phyloP scores from a whole-genome alignment of 2,797 vertebrate genomes.

The Intellagama lesueurii region DNA sequence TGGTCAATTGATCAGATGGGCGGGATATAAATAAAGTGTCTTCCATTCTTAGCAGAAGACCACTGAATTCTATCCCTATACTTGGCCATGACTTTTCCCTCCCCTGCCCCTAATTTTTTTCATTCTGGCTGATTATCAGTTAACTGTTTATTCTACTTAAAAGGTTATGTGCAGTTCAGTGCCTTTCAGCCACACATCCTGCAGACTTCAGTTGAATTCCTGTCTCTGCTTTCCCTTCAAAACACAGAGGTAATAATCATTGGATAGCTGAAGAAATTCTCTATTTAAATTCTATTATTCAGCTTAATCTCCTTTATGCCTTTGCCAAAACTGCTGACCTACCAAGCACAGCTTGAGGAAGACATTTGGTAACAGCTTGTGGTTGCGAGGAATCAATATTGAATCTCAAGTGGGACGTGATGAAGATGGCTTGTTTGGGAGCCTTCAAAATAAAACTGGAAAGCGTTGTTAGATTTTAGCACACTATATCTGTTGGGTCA shows the following conservation, averaged over 20 bases:
- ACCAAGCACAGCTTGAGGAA: conserved; percentile 56
- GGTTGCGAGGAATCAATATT: conserved; percentile 59
- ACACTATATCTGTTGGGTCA: conserved; percentile 59
- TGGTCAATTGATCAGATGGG: no score
- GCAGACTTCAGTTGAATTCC: conserved; percentile 10
- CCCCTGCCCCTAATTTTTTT: not conserved
- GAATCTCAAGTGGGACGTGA: conserved; percentile 47
- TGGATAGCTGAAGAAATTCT: conserved; percentile 47
- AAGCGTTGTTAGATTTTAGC: conserved; percentile 49
- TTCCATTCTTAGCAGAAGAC: not conserved
- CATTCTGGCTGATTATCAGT: not conserved
- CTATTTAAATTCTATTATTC: conserved; percentile 53
- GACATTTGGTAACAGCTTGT: conserved; percentile 50
- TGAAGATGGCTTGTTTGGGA: conserved; percentile 52
- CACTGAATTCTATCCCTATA: not conserved
- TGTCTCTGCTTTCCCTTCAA: conserved; percentile 58
- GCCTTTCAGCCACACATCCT: conserved; percentile 55
- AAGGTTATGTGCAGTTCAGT: conserved; percentile 51
- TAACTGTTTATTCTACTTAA: not conserved
- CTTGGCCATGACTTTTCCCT: not conserved
- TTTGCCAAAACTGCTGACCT: conserved; percentile 59
- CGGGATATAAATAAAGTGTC: no score
- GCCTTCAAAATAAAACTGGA: conserved; percentile 63
- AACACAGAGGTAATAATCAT: conserved; percentile 47
- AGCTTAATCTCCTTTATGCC: conserved; percentile 54